Evolutionary conservation across 2,888 invertebrate species (phyloP).

Genomic region (Zelleria hepariella): DNA sequence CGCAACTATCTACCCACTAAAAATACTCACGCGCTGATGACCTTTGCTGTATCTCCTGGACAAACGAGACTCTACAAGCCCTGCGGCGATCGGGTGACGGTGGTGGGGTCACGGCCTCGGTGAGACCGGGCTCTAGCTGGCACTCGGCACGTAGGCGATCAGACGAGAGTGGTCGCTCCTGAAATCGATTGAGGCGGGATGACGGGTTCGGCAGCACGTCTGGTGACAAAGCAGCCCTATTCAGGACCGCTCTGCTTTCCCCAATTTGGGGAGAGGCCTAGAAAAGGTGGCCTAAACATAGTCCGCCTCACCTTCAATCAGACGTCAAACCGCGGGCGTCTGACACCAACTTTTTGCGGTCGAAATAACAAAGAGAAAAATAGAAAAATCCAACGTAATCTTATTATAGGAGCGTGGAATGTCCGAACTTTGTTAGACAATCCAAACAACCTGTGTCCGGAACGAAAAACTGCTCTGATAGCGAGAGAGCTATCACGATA

Average conservation of each 20-base stretch:
- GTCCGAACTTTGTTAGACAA: conserved; percentile 12
- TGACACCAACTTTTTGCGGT: conserved; percentile 10
- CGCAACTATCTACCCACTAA: conserved; percentile 13
- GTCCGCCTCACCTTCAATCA: conserved; percentile 6
- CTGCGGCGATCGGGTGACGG: too few species aligned
- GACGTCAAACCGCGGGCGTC: conserved; percentile 13
- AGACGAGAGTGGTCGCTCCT: too few species aligned
- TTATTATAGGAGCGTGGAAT: conserved; percentile 9
- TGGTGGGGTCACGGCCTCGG: too few species aligned
- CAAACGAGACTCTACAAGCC: conserved; percentile 1
- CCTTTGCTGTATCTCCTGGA: conserved; percentile 1
- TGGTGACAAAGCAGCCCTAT: conserved; percentile 14
- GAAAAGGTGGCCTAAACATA: too few species aligned
- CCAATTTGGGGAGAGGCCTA: too few species aligned
- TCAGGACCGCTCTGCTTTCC: conserved; percentile 13
- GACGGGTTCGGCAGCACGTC: conserved; percentile 11
- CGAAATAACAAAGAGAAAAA: conserved; percentile 5
- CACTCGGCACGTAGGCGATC: conserved; percentile 18
- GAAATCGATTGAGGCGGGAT: conserved; percentile 14
- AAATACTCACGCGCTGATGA: conserved; percentile 16
- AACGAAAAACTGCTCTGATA: conserved; percentile 11
- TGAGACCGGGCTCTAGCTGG: conserved; percentile 13
- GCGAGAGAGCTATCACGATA: conserved; percentile 8
- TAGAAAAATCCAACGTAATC: neutral
- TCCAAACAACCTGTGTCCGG: conserved; percentile 12